phyloP scores from a whole-genome alignment of 2,888 invertebrate species.

The Zaprionus obscuricornis region DNA sequence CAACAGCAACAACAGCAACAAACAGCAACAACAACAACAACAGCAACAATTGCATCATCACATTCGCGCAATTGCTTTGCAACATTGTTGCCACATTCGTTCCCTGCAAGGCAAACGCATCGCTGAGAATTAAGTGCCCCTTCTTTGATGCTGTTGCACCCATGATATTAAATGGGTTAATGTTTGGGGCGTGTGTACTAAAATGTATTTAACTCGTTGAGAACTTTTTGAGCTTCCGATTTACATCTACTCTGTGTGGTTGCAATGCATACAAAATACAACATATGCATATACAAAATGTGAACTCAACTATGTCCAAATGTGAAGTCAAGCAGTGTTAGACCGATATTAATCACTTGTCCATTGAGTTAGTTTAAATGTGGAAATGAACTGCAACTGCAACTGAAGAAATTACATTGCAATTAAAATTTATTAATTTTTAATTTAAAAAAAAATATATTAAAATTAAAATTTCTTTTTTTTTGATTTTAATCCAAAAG shows the following conservation, averaged over 20 bases:
- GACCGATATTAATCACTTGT: too few species aligned
- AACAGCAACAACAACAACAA: background rate
- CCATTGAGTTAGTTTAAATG: background rate
- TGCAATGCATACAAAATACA: background rate
- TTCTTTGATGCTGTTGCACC: constrained; percentile 47
- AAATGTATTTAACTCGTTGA: constrained; percentile 13
- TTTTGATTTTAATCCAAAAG: too few species aligned
- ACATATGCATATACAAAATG: constrained; percentile 7
- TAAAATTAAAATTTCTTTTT: too few species aligned
- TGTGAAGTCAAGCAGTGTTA: too few species aligned
- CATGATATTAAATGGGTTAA: constrained; percentile 63
- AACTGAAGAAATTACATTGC: too few species aligned
- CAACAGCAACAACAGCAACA: too few species aligned
- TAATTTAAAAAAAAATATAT: too few species aligned
- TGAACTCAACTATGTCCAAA: constrained; percentile 17
- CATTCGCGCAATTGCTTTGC: constrained; percentile 22
- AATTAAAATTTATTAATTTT: too few species aligned
- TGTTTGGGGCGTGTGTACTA: constrained; percentile 67
- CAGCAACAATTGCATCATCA: background rate
- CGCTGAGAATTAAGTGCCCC: constrained; percentile 66
- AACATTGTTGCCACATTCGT: constrained; percentile 60
- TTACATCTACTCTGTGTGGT: constrained; percentile 15
- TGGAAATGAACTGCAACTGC: too few species aligned
- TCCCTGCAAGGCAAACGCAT: constrained; percentile 39
- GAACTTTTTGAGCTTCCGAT: constrained; percentile 20